phyloP scores from a whole-genome alignment of 2,888 invertebrate species.

The Maniola hyperantus region DNA sequence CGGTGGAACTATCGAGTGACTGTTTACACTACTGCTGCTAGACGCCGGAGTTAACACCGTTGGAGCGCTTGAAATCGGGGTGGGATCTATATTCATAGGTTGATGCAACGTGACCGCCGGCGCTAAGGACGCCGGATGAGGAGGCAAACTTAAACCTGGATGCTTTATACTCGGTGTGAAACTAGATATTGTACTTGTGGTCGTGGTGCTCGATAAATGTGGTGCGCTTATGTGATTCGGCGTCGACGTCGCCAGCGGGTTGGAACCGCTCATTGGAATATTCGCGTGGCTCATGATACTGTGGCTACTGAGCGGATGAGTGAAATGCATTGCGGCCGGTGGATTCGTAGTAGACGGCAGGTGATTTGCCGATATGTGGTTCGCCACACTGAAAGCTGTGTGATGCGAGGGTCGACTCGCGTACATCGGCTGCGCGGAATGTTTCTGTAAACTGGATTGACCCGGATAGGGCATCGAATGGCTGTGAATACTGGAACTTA shows the following conservation, averaged over 20 bases:
- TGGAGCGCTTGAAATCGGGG: slow-evolving; percentile 54
- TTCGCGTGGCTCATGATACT: slow-evolving; percentile 66
- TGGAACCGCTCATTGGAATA: slow-evolving; percentile 57
- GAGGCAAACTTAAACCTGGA: slow-evolving; percentile 58
- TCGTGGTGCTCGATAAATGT: slow-evolving; percentile 55
- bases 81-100: slow-evolving; percentile 56
- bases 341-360: slow-evolving; percentile 71
- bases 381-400: slow-evolving; percentile 69
- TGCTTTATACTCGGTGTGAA: slow-evolving; percentile 67
- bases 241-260: slow-evolving; percentile 56
- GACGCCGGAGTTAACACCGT: slow-evolving; percentile 55
- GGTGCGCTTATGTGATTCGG: slow-evolving; percentile 62
- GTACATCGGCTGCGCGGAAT: slow-evolving; percentile 74
- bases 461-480: slow-evolving; percentile 73
- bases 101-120: slow-evolving; percentile 59
- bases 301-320: slow-evolving; percentile 67
- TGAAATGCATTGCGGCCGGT: slow-evolving; percentile 66
- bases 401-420: slow-evolving; percentile 70
- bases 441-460: slow-evolving; percentile 77
- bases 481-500: slow-evolving; percentile 73
- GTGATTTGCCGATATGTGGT: slow-evolving; percentile 80
- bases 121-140: slow-evolving; percentile 53
- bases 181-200: slow-evolving; percentile 62
- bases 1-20: slow-evolving; percentile 63
- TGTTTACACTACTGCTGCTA: slow-evolving; percentile 56